Percentiles rank a stretch among this genome's conserved stretches.
Evolutionary conservation across 2,888 invertebrate genomes (phyloP).

Genomic region (Pycnomerus fuliginosus): DNA sequence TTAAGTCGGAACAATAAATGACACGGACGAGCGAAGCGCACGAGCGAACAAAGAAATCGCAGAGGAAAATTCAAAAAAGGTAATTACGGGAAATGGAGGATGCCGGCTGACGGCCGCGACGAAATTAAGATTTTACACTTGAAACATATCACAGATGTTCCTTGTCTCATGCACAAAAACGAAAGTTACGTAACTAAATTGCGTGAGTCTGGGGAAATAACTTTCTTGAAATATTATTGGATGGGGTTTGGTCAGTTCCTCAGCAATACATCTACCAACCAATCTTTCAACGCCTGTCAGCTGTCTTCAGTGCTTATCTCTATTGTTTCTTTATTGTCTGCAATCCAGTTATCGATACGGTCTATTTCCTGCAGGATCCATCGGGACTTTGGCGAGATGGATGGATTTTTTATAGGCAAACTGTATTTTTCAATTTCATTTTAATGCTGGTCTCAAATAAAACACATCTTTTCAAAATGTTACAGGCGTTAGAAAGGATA

Average conservation of each 20-base stretch:
- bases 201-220: no score
- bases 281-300: slow-evolving; percentile 54
- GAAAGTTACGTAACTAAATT: no score
- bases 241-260: slow-evolving; percentile 40
- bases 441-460: no score
- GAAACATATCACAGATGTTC: slow-evolving; percentile 14
- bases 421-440: no score
- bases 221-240: slow-evolving; percentile 20
- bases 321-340: slow-evolving; percentile 55
- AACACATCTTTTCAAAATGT: no score
- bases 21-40: slow-evolving; percentile 38
- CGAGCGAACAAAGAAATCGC: slow-evolving; percentile 38
- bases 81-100: slow-evolving; percentile 13
- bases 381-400: slow-evolving; percentile 49
- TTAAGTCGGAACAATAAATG: slow-evolving; percentile 27
- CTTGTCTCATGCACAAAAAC: no score
- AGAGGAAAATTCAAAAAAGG: slow-evolving; percentile 25
- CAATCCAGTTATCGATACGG: slow-evolving; percentile 54
- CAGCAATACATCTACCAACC: slow-evolving; percentile 48
- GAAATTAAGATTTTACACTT: slow-evolving; percentile 23
- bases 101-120: slow-evolving; percentile 23
- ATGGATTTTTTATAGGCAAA: slow-evolving; percentile 49
- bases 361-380: slow-evolving; percentile 44
- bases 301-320: slow-evolving; percentile 54
- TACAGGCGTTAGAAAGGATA: no score